Evolutionary conservation across 2,797 vertebrate species (phyloP).

Genomic region (Gambelia wislizenii): DNA sequence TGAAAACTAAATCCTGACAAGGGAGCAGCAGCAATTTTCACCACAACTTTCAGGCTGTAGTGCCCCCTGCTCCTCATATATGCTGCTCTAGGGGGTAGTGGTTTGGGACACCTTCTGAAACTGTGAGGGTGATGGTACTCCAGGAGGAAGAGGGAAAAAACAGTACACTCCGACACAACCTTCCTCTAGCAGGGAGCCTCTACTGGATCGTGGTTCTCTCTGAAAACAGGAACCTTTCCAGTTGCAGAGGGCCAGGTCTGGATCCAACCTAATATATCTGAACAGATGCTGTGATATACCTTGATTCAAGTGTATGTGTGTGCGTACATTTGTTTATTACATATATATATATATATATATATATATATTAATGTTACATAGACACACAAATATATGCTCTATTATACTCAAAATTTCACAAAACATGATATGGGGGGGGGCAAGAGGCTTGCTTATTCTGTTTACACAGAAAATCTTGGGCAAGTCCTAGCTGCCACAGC

Average conservation of each 20-base stretch:
- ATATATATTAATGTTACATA: too few species aligned
- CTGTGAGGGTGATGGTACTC: not conserved
- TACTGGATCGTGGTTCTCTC: not conserved
- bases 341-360: too few species aligned
- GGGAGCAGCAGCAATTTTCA: not conserved
- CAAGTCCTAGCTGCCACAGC: not conserved
- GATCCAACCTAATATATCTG: not conserved
- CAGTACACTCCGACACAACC: not conserved
- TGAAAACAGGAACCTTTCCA: not conserved
- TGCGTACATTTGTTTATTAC: too few species aligned
- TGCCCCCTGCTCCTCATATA: not conserved
- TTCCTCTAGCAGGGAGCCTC: not conserved
- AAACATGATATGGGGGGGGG: too few species aligned
- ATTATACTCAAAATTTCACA: too few species aligned
- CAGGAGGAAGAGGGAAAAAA: not conserved
- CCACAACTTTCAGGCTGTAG: too few species aligned
- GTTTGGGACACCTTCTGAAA: not conserved
- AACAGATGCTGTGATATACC: not conserved
- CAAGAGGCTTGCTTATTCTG: not conserved
- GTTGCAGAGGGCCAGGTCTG: not conserved
- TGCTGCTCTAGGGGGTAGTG: not conserved
- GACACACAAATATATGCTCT: too few species aligned
- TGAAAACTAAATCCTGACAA: not conserved
- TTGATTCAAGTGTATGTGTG: too few species aligned
- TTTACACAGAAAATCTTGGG: too few species aligned